Base-by-base conservation (phyloP, 2,888 invertebrate species). In the Lycophotia porphyrea region DNA sequence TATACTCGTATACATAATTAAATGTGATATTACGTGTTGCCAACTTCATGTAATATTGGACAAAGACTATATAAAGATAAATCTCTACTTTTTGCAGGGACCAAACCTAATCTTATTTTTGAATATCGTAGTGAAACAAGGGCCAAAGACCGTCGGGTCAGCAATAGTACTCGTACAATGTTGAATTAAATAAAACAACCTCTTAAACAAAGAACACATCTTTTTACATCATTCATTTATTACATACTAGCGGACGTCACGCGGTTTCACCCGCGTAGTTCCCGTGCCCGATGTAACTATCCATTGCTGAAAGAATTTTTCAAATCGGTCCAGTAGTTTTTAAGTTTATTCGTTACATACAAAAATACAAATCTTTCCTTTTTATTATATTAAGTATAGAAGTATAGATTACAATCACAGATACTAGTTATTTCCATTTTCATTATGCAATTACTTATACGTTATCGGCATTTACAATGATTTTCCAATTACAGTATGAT, bases 381-480 rank as follows among this genome's bases (percentile, higher is more conserved):
- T n/a, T n/a, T n/a, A n/a, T n/a, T n/a, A n/a, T n/a, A n/a, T n/a
- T n/a, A n/a, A n/a, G n/a, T n/a, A n/a, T n/a, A n/a, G n/a, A n/a
- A n/a, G n/a, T n/a, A n/a, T n/a, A n/a, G n/a, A n/a, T 21, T 39
- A 7, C 18, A 52, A 60, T 39, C 5, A 63, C 34, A 80, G 27
- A 65, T 15, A 52, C 47, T 47, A 2, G 47, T 47, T 31, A 75
- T 71, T 49, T n/a, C 49, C 84, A 71, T 80, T 66, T 72, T 67
- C 31, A 67, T 80, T 63, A 70, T 47, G 21, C 60, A 42, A 21
- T 47, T 73, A 13, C 61, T 60, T 49, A 11, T 49, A 52, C 60
- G 24, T n/a, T 66, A 58, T 42, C 63, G 31, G n/a, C 27, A 65
- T 74, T 80, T 80, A 49, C 0, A 61, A 84, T 74, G 71, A 64